phyloP scores from a whole-genome alignment of 2,888 invertebrate species.

The Sarcophaga caerulescens region DNA sequence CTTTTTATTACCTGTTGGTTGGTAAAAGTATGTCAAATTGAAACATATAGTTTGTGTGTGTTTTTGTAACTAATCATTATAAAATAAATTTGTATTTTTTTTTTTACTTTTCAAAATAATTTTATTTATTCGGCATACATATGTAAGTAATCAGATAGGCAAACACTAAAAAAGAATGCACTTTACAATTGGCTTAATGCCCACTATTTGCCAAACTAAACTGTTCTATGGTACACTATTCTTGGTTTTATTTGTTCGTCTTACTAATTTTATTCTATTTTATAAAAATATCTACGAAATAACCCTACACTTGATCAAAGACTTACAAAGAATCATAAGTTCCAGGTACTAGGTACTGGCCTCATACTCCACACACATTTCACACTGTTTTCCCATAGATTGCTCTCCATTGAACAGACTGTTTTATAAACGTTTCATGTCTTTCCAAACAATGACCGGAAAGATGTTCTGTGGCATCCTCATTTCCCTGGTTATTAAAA shows the following conservation, averaged over 20 bases:
- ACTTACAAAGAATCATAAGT: too few relatives aligned
- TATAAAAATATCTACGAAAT: too few relatives aligned
- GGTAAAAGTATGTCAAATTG: slow-evolving; percentile 42
- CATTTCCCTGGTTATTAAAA: too few relatives aligned
- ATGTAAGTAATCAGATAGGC: not conserved
- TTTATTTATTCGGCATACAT: not conserved
- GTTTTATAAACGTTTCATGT: too few relatives aligned
- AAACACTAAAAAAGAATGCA: slow-evolving; percentile 35
- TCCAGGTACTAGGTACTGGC: too few relatives aligned
- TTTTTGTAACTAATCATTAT: slow-evolving; percentile 17
- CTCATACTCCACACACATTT: too few relatives aligned
- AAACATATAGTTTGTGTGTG: slow-evolving; percentile 1
- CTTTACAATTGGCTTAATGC: slow-evolving; percentile 57
- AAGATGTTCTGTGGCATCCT: too few relatives aligned
- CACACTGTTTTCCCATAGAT: too few relatives aligned
- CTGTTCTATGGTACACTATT: slow-evolving; percentile 5
- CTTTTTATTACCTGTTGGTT: not conserved
- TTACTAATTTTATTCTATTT: not conserved
- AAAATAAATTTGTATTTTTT: slow-evolving; percentile 37
- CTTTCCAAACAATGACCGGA: too few relatives aligned
- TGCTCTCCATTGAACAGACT: too few relatives aligned
- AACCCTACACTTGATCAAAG: too few relatives aligned
- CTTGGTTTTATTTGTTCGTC: not conserved
- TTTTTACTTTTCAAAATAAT: slow-evolving; percentile 22
- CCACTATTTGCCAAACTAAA: slow-evolving; percentile 33